These are phyloP conservation scores for Phoenicopterus ruber DNA, from an alignment of 2,113 vertebrate genomes.

Conservation along the genomic window DNA sequence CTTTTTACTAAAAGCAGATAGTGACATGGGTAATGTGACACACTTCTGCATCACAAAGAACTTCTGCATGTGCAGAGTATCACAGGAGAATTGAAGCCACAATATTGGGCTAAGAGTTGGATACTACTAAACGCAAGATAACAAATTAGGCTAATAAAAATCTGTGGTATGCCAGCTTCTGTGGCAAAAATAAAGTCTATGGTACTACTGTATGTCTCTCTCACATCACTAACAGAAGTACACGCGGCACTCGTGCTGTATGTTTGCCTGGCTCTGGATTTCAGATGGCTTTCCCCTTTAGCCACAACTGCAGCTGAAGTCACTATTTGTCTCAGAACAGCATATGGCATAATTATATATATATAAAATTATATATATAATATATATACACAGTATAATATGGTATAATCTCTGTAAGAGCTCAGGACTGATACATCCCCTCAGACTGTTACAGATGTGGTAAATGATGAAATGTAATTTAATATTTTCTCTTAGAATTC, in stretches of 20 bases:
- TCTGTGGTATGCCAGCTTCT: background rate
- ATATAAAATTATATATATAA: no score
- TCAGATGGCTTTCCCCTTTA: background rate
- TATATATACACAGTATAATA: no score
- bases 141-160: background rate
- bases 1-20: background rate
- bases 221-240: background rate
- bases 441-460: background rate
- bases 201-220: background rate
- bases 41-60: background rate
- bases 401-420: background rate
- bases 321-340: background rate
- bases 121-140: background rate
- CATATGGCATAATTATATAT: no score
- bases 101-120: background rate
- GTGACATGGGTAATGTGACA: background rate
- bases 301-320: background rate
- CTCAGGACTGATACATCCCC: background rate
- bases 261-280: background rate
- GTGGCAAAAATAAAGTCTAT: background rate
- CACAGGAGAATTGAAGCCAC: background rate
- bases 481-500: background rate
- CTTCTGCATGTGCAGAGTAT: background rate
- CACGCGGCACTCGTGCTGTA: no score
- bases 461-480: background rate